These are phyloP conservation scores for Misgurnus mizolepis DNA, from an alignment of 2,113 vertebrate species.

Conservation along the genomic window DNA sequence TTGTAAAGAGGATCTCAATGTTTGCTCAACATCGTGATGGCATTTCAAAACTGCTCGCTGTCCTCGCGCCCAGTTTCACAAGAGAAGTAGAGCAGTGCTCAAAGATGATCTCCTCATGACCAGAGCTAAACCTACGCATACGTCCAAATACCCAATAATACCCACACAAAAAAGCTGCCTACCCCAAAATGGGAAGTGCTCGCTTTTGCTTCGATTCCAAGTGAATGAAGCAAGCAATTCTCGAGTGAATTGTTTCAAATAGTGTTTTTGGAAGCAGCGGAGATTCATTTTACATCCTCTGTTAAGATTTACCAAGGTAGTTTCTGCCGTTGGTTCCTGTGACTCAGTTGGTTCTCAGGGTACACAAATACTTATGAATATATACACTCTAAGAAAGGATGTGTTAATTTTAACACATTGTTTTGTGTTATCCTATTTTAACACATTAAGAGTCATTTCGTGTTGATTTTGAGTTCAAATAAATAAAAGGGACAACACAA, in stretches of 20 bases:
- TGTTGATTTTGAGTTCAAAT: too few species aligned
- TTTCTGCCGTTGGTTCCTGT: too few species aligned
- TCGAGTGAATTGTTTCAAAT: not conserved
- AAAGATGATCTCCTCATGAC: conserved; percentile 29
- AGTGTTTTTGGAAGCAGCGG: not conserved
- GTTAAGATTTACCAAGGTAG: too few species aligned
- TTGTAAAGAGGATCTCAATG: conserved; percentile 36
- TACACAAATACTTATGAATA: too few species aligned
- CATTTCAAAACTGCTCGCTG: conserved; percentile 44
- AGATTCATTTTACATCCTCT: not conserved
- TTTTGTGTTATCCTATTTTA: too few species aligned
- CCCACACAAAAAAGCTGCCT: not conserved
- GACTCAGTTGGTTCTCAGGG: too few species aligned
- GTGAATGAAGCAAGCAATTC: conserved; percentile 1
- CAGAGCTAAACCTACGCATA: not conserved
- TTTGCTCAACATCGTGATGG: conserved; percentile 45
- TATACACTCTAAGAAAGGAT: too few species aligned
- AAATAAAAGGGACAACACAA: too few species aligned
- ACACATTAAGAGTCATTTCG: too few species aligned
- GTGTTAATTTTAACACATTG: too few species aligned
- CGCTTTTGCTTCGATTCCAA: not conserved
- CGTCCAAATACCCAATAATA: not conserved
- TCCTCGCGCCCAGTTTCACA: conserved; percentile 30
- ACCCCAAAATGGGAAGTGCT: not conserved
- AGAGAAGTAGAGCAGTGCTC: conserved; percentile 40